phyloP scores from a whole-genome alignment of 2,113 vertebrate species.

The Pluvialis apricaria region DNA sequence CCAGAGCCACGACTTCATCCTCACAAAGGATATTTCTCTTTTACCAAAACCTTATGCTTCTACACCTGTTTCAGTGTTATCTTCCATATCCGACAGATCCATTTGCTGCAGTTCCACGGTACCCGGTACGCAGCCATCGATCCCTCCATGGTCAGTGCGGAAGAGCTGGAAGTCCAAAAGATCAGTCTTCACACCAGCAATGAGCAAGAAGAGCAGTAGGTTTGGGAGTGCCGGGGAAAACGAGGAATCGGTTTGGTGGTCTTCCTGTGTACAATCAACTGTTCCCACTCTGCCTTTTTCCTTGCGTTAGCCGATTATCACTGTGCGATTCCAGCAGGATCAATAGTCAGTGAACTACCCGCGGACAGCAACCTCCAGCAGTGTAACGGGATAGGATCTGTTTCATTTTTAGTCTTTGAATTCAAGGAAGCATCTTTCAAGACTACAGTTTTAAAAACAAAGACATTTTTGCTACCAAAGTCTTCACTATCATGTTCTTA shows the following conservation, averaged over 20 bases:
- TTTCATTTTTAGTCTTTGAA: constrained; percentile 59
- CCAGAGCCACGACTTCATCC: neutral
- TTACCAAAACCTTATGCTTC: neutral
- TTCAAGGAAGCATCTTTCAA: constrained; percentile 59
- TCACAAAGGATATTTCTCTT: neutral
- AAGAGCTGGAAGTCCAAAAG: constrained; percentile 91
- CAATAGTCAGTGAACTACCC: neutral
- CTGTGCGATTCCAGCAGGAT: constrained; percentile 53
- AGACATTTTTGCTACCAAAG: constrained; percentile 75
- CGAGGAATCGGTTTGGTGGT: neutral
- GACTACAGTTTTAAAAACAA: constrained; percentile 64
- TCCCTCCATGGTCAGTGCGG: constrained; percentile 88
- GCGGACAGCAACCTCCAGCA: neutral
- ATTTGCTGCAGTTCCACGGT: constrained; percentile 93
- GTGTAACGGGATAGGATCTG: neutral
- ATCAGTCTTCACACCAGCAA: constrained; percentile 62
- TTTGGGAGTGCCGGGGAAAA: neutral
- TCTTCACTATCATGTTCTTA: constrained; percentile 55
- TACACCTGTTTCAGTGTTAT: neutral
- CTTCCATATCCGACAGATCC: constrained; percentile 76
- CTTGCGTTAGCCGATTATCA: constrained; percentile 19
- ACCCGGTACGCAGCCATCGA: constrained; percentile 92
- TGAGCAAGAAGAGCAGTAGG: constrained; percentile 76
- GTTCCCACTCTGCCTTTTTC: neutral
- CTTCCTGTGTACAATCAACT: constrained; percentile 10